Conservation (phyloP, 2,797 vertebrate species). For the Passerculus sandwichensis region DNA sequence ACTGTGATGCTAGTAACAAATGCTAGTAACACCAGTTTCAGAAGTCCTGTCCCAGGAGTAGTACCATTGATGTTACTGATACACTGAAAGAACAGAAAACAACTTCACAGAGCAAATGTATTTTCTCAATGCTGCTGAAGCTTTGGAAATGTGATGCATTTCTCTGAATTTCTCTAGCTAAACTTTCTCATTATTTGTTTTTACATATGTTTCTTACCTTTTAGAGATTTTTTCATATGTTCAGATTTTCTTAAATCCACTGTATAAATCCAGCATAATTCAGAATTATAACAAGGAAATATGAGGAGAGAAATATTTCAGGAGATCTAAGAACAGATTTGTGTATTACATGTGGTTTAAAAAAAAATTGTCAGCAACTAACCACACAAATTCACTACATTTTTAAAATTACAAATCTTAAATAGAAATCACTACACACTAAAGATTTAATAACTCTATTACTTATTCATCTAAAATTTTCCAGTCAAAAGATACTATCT, state of each 20-base stretch:
- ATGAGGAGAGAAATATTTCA: background rate
- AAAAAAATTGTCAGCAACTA: background rate
- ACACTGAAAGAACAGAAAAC: background rate
- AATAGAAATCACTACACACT: background rate
- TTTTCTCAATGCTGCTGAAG: background rate
- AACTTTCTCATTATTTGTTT: background rate
- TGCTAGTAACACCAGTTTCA: background rate
- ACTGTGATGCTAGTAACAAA: background rate
- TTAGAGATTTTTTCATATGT: background rate
- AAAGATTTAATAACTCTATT: background rate
- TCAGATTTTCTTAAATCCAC: background rate
- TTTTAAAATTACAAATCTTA: background rate
- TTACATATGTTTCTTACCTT: background rate
- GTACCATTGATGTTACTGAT: background rate
- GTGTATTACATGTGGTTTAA: background rate
- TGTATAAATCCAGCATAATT: background rate
- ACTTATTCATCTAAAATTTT: background rate
- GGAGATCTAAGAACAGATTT: background rate
- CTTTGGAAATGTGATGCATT: background rate
- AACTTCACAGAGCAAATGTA: background rate
- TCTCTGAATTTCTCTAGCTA: background rate
- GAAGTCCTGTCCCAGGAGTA: background rate
- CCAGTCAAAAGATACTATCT: background rate
- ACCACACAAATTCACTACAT: background rate
- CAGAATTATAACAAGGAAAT: background rate